phyloP scores from a whole-genome alignment of 2,888 invertebrate genomes.

The Calameuta filiformis region DNA sequence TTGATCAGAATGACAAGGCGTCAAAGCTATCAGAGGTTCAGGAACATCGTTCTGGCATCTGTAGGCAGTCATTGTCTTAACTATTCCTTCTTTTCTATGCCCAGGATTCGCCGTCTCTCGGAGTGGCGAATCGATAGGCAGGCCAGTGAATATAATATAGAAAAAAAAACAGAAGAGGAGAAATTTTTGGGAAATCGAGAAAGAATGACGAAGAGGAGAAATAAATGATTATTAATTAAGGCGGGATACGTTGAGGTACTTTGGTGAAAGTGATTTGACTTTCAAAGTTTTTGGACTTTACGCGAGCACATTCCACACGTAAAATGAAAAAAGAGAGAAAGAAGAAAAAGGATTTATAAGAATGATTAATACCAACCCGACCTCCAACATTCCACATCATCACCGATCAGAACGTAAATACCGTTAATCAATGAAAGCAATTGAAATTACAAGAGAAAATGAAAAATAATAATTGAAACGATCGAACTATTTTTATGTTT shows the following conservation, averaged over 20 bases:
- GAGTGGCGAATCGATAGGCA: slow-evolving; percentile 30
- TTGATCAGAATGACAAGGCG: not conserved
- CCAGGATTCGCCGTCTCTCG: slow-evolving; percentile 34
- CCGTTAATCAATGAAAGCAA: slow-evolving; percentile 19
- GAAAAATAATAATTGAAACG: slow-evolving; percentile 21
- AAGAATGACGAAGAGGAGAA: not conserved
- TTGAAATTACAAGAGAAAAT: not conserved
- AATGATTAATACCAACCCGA: slow-evolving; percentile 38
- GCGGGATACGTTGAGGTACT: slow-evolving; percentile 41
- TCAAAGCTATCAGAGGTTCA: not conserved
- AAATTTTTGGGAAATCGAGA: not conserved
- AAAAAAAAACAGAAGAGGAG: not conserved
- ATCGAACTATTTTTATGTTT: slow-evolving; percentile 7
- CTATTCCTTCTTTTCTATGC: slow-evolving; percentile 46
- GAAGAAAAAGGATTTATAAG: not conserved
- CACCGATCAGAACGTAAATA: slow-evolving; percentile 32
- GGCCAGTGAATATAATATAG: slow-evolving; percentile 46
- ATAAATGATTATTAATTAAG: slow-evolving; percentile 4
- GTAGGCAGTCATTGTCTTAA: not conserved
- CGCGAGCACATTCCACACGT: slow-evolving; percentile 52
- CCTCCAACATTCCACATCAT: slow-evolving; percentile 51
- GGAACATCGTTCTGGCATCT: not conserved
- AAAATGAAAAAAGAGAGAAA: slow-evolving; percentile 28
- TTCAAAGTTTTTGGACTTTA: slow-evolving; percentile 39
- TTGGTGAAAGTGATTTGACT: slow-evolving; percentile 48